Evolutionary conservation across 2,797 vertebrate species (phyloP), one percentile per base, ranked within the genome.

Genomic region (Notamacropus eugenii): DNA sequence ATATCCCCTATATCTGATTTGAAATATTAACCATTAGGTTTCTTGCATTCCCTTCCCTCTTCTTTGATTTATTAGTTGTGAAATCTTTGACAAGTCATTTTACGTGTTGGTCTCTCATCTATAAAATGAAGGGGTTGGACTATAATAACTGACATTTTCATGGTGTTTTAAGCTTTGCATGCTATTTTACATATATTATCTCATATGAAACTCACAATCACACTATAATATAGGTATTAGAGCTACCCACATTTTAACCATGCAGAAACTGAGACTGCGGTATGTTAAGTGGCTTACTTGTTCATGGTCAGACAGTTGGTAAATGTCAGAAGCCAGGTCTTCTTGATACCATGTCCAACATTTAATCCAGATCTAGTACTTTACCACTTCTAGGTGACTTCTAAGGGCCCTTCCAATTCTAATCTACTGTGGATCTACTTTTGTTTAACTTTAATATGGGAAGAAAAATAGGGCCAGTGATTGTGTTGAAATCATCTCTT

Each of bases 381-480:
- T 87, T 50, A 82, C 12, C 57, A 93, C 95, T 55, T 55, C 16
- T 24, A 92, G 54, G 24, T 19, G 92, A 55, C 52, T 94, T 96
- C 94, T 95, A 1, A 92, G 52, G 93, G 54, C 82, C 31, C 97
- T 96, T 74, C 94, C 94, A 62, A 95, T 54, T 94, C 90, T 94
- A 14, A 56, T 90, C 92, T 56, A 91, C 96, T 95, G 90, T 58
- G 16, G 19, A 67, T 93, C 40, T 52, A 31, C 19, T 92, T 92
- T 92, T 28, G 92, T 92, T 16, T 92, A 90, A 93, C 82, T 54
- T 27, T 34, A 91, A 74, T 34, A 55, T 67, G 28, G n/a, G 91
- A 95, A 93, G 55, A 95, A 94, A 93, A 55, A 92, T 96, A 46
- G 93, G 54, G 87, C 5, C 55, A 93, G 1, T 91, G 93, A 90